Percentiles rank a stretch among this genome's conserved stretches.
phyloP scores from a whole-genome alignment of 2,797 vertebrate genomes.

The Loris lydekkerianus region DNA sequence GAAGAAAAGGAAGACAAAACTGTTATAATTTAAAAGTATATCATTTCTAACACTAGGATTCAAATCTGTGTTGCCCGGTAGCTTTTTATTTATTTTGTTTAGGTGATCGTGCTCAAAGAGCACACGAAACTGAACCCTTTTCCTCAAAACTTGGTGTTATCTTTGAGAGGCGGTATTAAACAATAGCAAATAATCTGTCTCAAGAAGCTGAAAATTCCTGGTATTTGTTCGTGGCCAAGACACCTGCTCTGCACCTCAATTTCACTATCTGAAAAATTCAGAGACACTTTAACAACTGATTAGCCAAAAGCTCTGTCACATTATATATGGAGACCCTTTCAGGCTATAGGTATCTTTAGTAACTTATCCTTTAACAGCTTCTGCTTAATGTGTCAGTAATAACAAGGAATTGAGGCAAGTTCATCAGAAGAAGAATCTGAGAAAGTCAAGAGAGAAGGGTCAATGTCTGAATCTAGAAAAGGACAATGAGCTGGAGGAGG shows the following conservation, averaged over 20 bases:
- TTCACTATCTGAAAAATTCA: slow-evolving; percentile 19
- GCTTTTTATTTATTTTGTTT: slow-evolving; percentile 55
- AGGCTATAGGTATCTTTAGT: neutral
- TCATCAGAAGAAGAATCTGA: slow-evolving; percentile 47
- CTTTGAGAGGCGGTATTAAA: neutral
- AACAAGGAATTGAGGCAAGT: neutral
- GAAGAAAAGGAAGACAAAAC: slow-evolving; percentile 48
- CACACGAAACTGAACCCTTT: neutral
- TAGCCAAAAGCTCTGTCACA: neutral
- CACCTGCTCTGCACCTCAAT: neutral
- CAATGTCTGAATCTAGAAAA: neutral
- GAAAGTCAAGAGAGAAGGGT: slow-evolving; percentile 9
- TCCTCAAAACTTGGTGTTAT: slow-evolving; percentile 28
- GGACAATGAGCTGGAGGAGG: neutral
- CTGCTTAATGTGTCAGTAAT: neutral
- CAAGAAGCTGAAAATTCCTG: slow-evolving; percentile 33
- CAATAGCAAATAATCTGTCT: slow-evolving; percentile 13
- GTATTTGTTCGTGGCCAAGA: neutral
- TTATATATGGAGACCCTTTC: neutral
- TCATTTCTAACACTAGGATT: slow-evolving; percentile 44
- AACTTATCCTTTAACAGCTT: neutral
- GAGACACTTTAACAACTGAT: neutral
- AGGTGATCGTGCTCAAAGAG: neutral
- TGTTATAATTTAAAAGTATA: slow-evolving; percentile 53
- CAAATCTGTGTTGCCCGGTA: neutral